These are phyloP conservation scores for Gallirallus australis DNA, from an alignment of 2,797 vertebrate species.

Conservation along the genomic window DNA sequence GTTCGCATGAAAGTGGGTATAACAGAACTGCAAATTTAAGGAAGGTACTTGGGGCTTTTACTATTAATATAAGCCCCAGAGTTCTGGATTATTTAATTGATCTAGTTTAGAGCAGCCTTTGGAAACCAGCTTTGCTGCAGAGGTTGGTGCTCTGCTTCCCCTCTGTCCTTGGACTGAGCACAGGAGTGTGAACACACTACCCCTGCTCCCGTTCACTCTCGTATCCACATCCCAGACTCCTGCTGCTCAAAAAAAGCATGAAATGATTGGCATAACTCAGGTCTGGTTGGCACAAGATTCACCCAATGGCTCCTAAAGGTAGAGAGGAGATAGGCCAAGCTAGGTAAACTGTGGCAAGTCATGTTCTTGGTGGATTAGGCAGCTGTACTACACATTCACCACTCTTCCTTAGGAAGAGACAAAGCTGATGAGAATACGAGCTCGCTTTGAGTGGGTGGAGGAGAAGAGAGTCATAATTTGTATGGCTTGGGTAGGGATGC, in stretches of 20 bases:
- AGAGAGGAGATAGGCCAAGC: background rate
- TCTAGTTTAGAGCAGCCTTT: background rate
- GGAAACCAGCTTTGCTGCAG: background rate
- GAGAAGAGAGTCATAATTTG: rapidly evolving
- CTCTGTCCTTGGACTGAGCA: background rate
- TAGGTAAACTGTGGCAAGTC: background rate
- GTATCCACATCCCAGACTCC: background rate
- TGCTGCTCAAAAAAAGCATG: background rate
- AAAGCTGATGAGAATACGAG: background rate
- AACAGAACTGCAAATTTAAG: background rate
- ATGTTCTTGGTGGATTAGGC: background rate
- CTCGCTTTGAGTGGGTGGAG: background rate
- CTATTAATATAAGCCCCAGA: background rate
- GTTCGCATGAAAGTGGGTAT: background rate
- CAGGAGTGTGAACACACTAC: rapidly evolving
- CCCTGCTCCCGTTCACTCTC: background rate
- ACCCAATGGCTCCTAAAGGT: background rate
- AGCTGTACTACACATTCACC: background rate
- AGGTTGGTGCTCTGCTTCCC: background rate
- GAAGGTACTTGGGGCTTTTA: background rate
- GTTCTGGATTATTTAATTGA: background rate
- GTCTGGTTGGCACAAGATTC: background rate
- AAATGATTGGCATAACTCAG: too few relatives aligned
- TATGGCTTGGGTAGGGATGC: background rate
- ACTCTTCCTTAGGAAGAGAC: background rate